A percentile compares a stretch with the other conserved stretches of the same genome.
phyloP scores from a whole-genome alignment of 2,888 invertebrate genomes.

The Thecocarcelia acutangulata region DNA sequence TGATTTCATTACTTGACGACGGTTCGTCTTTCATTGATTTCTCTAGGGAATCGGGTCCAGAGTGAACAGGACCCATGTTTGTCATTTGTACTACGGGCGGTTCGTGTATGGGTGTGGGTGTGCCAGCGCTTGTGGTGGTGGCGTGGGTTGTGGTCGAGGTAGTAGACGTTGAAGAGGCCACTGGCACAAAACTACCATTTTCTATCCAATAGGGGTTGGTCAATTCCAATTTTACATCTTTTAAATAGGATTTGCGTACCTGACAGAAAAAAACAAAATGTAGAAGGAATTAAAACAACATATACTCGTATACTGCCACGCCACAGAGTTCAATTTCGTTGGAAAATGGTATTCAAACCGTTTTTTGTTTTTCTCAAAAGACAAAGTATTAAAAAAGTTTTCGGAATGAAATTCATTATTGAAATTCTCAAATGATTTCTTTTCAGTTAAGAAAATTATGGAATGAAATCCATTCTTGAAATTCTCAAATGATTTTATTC shows the following conservation, averaged over 20 bases:
- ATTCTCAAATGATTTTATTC: no score
- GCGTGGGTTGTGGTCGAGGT: constrained; percentile 84
- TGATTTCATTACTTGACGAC: constrained; percentile 73
- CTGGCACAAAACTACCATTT: constrained; percentile 90
- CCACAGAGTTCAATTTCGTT: no score
- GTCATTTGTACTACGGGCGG: constrained; percentile 80
- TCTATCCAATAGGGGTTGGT: constrained; percentile 89
- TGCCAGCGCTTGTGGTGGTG: constrained; percentile 83
- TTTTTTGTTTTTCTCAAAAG: no score
- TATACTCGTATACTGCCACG: no score
- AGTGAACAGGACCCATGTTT: constrained; percentile 75
- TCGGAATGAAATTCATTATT: no score
- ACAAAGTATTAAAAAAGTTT: no score
- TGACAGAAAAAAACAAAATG: constrained; percentile 56
- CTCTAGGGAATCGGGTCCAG: constrained; percentile 77
- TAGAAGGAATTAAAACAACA: no score
- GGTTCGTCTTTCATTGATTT: constrained; percentile 76
- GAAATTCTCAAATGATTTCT: no score
- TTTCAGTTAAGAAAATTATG: no score
- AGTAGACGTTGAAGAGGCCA: constrained; percentile 87
- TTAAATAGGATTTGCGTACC: constrained; percentile 85
- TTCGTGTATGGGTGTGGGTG: constrained; percentile 81
- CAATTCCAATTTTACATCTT: constrained; percentile 87
- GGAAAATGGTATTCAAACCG: no score
- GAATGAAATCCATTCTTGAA: no score